Conservation (phyloP, 2,888 invertebrate genomes). For the Cosmopolites sordidus region DNA sequence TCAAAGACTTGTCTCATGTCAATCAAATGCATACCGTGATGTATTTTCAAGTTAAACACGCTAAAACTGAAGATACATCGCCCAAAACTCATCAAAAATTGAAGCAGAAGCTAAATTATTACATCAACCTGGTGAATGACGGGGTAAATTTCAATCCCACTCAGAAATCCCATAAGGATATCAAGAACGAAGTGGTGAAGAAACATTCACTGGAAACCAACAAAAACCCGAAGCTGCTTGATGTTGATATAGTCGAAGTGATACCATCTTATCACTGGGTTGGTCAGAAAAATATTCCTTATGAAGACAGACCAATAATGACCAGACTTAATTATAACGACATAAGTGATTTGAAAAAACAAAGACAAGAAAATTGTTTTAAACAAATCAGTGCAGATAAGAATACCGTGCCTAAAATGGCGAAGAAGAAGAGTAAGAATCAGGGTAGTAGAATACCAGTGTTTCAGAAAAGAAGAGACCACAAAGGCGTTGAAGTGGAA, state of each 20-base stretch:
- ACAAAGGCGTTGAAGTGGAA: background rate
- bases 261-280: background rate
- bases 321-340: background rate
- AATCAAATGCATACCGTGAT: constrained; percentile 14
- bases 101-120: constrained; percentile 21
- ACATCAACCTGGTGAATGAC: constrained; percentile 26
- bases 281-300: constrained; percentile 1
- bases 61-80: background rate
- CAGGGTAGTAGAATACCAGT: constrained; percentile 8
- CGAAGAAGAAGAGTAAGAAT: background rate
- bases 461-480: background rate
- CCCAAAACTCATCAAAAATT: background rate
- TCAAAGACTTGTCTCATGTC: constrained; percentile 2
- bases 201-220: background rate
- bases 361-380: background rate
- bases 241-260: too few species aligned
- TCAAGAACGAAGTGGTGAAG: background rate
- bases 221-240: too few species aligned
- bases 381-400: too few species aligned
- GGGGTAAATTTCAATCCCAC: background rate
- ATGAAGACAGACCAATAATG: constrained; percentile 4
- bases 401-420: background rate
- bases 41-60: constrained; percentile 13
- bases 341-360: background rate
- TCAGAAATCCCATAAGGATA: constrained; percentile 5